Percentiles rank a stretch among this genome's conserved stretches.
Conservation (phyloP, 1,140 invertebrate genomes). For the Thrips palmi region DNA sequence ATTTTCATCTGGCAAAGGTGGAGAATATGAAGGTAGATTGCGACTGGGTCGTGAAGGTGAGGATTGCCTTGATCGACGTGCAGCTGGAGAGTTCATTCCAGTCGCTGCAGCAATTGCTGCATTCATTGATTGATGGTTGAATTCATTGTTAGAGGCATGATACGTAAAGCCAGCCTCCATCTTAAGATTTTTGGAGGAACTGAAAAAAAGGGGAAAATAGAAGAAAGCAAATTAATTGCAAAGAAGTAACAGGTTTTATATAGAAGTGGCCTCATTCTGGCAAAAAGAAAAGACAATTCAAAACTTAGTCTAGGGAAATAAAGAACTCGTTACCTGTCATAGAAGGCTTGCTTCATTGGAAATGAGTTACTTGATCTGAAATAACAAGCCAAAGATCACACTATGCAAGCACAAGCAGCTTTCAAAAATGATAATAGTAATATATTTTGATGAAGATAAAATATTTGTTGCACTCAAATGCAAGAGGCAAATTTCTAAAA, state of each 20-base stretch:
- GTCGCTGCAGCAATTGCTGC: slow-evolving; percentile 21
- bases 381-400: too few relatives aligned
- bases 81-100: slow-evolving; percentile 3
- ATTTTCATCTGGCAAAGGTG: slow-evolving; percentile 1
- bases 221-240: not conserved
- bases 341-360: too few relatives aligned
- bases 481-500: too few relatives aligned
- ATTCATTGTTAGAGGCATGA: slow-evolving; percentile 13
- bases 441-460: too few relatives aligned
- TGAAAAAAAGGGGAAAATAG: slow-evolving; percentile 19
- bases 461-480: too few relatives aligned
- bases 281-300: slow-evolving; percentile 7
- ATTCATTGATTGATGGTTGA: slow-evolving; percentile 12
- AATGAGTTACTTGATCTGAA: too few relatives aligned
- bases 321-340: slow-evolving; percentile 15
- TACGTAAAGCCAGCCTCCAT: slow-evolving; percentile 35
- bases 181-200: slow-evolving; percentile 40
- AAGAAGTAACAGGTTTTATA: not conserved
- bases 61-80: not conserved
- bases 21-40: slow-evolving; percentile 5
- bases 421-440: too few relatives aligned
- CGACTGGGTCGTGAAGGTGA: too few relatives aligned
- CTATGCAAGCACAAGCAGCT: too few relatives aligned
- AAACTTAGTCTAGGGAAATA: not conserved
- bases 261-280: too few relatives aligned